Percentiles rank a stretch among this genome's conserved stretches.
Evolutionary conservation across 2,888 invertebrate species (phyloP).

Genomic region (Tenthredo notha): DNA sequence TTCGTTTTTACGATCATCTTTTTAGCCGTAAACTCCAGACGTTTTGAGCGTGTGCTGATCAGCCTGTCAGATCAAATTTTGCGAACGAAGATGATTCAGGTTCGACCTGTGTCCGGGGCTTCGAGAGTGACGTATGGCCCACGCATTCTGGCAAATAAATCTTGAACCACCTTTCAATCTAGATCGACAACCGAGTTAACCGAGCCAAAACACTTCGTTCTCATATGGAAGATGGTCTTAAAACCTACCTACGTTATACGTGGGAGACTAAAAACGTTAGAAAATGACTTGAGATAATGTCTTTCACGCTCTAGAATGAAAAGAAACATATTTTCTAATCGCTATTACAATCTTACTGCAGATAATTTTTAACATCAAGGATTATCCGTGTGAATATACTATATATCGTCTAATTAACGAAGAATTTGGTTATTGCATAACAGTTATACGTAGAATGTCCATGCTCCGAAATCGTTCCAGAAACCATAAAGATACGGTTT

Average conservation of each 20-base stretch:
- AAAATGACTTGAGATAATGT: background rate
- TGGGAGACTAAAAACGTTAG: background rate
- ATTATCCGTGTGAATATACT: background rate
- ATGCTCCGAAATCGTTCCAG: conserved; percentile 32
- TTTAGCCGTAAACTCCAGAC: background rate
- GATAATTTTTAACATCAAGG: background rate
- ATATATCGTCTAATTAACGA: conserved; percentile 20
- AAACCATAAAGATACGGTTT: conserved; percentile 45
- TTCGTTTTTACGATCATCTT: background rate
- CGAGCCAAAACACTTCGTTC: conserved; percentile 16
- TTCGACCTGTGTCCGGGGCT: background rate
- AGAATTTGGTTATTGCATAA: conserved; percentile 26
- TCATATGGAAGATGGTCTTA: background rate
- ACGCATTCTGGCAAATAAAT: conserved; percentile 37
- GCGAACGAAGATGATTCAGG: conserved; percentile 44
- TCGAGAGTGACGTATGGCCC: conserved; percentile 34
- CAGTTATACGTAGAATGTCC: background rate
- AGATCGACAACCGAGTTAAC: conserved; percentile 37
- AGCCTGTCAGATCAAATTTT: conserved; percentile 49
- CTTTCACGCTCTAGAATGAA: background rate
- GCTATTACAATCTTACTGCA: background rate
- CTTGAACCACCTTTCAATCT: conserved; percentile 46
- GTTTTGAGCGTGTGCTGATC: conserved; percentile 21
- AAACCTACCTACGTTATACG: background rate
- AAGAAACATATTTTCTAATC: background rate